A percentile compares a stretch with the other conserved stretches of the same genome.
phyloP scores from a whole-genome alignment of 2,797 vertebrate genomes.

The Lemur catta region DNA sequence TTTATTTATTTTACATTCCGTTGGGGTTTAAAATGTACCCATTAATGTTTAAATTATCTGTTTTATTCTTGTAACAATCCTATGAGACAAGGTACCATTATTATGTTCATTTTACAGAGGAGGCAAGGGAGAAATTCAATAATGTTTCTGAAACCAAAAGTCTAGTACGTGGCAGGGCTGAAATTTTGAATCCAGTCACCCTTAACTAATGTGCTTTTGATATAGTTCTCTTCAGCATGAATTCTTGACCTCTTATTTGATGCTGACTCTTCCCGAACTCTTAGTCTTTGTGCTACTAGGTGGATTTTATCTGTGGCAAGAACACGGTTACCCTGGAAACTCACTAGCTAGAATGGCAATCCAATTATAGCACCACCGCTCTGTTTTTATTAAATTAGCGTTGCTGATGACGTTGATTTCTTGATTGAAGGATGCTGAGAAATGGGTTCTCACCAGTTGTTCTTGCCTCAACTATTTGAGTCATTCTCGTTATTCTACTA shows the following conservation, averaged over 20 bases:
- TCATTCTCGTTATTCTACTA: conserved; percentile 72
- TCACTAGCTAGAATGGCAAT: conserved; percentile 81
- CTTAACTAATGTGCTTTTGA: background rate
- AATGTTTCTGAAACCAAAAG: background rate
- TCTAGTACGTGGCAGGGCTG: background rate
- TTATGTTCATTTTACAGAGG: background rate
- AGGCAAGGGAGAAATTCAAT: background rate
- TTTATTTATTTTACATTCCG: background rate
- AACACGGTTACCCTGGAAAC: conserved; percentile 86
- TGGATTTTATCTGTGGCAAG: conserved; percentile 82
- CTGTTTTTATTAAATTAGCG: conserved; percentile 83
- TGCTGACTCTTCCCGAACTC: conserved; percentile 16
- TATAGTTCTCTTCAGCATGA: background rate
- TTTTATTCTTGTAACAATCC: background rate
- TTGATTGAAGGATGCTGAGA: conserved; percentile 79
- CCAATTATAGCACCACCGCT: conserved; percentile 80
- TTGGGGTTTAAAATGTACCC: background rate
- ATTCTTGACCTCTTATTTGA: conserved; percentile 54
- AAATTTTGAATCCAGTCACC: background rate
- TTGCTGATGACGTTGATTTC: conserved; percentile 78
- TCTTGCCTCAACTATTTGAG: conserved; percentile 60
- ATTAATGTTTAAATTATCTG: background rate
- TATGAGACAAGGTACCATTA: background rate
- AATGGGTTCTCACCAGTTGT: conserved; percentile 75
- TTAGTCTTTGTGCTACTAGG: conserved; percentile 80